phyloP scores from a whole-genome alignment of 2,888 invertebrate genomes.

The Terebella lapidaria region DNA sequence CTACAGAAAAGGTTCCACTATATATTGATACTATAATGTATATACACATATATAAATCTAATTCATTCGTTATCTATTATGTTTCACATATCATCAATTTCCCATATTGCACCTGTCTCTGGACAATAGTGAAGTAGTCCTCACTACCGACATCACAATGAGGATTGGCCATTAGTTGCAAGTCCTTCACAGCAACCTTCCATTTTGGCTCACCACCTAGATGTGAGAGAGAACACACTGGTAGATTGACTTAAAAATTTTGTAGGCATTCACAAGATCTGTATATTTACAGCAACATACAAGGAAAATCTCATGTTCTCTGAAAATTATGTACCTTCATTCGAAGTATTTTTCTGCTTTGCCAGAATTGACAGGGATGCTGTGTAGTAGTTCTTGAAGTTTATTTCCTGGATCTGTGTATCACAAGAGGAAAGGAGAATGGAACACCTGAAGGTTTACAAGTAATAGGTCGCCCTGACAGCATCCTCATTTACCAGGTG shows the following conservation, averaged over 20 bases:
- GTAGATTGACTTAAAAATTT: too few species aligned
- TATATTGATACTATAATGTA: too few species aligned
- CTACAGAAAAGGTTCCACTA: too few species aligned
- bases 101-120: conserved; percentile 45
- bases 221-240: background rate
- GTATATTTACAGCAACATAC: too few species aligned
- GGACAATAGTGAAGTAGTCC: conserved; percentile 37
- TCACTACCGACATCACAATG: conserved; percentile 45
- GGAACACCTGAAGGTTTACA: too few species aligned
- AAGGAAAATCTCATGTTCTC: too few species aligned
- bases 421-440: background rate
- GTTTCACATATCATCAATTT: too few species aligned
- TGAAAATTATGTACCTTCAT: background rate
- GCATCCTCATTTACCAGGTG: too few species aligned
- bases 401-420: conserved; percentile 41
- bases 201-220: background rate
- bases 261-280: too few species aligned
- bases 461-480: too few species aligned
- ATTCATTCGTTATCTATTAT: too few species aligned
- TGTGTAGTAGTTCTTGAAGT: conserved; percentile 47
- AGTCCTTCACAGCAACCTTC: conserved; percentile 4
- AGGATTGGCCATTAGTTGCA: conserved; percentile 44
- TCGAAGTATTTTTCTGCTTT: background rate
- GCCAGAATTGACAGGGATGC: conserved; percentile 35
- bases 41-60: too few species aligned